Evolutionary conservation across 1,140 invertebrate genomes (phyloP).

Genomic region (Drosophila melanogaster): Release_6_plus_ISO1_MT NT_033779.5:15907501-15908000

Average conservation of each 20-base stretch:
- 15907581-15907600: conserved; percentile 37
- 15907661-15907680: conserved; percentile 46
- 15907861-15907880: no score
- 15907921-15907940: no score
- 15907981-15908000: no score
- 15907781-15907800: not conserved
- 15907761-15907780: no score
- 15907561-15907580: conserved; percentile 10
- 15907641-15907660: conserved; percentile 3
- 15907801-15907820: no score
- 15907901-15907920: no score
- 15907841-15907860: no score
- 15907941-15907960: no score
- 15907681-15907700: conserved; percentile 23
- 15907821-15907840: no score
- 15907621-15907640: conserved; percentile 41
- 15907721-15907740: not conserved
- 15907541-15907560: not conserved
- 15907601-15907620: conserved; percentile 64
- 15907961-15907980: no score
- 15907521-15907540: conserved; percentile 1
- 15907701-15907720: not conserved
- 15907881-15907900: no score
- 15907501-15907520: conserved; percentile 7
- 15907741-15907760: no score